Percentiles rank a stretch among this genome's conserved stretches.
These are phyloP conservation scores for Paralvinella palmiformis DNA, from an alignment of 1,140 invertebrate genomes.

Conservation along the genomic window DNA sequence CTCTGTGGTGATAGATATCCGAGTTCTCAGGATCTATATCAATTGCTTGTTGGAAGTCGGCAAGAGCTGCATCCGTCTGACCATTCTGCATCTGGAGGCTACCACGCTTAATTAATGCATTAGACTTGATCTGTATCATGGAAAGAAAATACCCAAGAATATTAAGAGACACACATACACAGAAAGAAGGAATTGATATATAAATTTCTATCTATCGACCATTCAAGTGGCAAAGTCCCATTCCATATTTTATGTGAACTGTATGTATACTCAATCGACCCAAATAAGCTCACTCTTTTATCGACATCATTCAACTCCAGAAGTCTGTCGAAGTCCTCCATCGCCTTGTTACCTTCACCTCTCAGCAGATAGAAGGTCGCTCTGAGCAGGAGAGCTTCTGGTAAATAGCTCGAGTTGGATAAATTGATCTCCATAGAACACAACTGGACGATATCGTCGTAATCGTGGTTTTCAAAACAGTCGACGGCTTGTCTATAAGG, in stretches of 20 bases:
- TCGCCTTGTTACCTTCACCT: slow-evolving; percentile 64
- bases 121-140: slow-evolving; percentile 47
- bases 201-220: no score
- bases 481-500: slow-evolving; percentile 57
- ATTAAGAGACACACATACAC: no score
- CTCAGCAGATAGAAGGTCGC: slow-evolving; percentile 76
- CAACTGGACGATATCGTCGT: slow-evolving; percentile 68
- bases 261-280: no score
- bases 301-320: slow-evolving; percentile 32
- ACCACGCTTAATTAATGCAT: slow-evolving; percentile 85
- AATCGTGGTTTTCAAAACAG: slow-evolving; percentile 64
- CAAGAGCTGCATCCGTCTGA: slow-evolving; percentile 67
- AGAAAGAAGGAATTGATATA: no score
- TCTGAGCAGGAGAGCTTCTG: slow-evolving; percentile 68
- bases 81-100: slow-evolving; percentile 70
- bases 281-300: slow-evolving; percentile 44
- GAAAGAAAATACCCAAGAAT: no score
- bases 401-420: slow-evolving; percentile 48
- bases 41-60: slow-evolving; percentile 65
- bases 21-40: slow-evolving; percentile 70
- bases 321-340: slow-evolving; percentile 60
- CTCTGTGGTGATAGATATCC: slow-evolving; percentile 76
- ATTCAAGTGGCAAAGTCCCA: no score
- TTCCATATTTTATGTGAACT: no score
- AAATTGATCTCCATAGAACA: slow-evolving; percentile 74